phyloP scores from a whole-genome alignment of 2,797 vertebrate genomes.

The Helostoma temminkii region DNA sequence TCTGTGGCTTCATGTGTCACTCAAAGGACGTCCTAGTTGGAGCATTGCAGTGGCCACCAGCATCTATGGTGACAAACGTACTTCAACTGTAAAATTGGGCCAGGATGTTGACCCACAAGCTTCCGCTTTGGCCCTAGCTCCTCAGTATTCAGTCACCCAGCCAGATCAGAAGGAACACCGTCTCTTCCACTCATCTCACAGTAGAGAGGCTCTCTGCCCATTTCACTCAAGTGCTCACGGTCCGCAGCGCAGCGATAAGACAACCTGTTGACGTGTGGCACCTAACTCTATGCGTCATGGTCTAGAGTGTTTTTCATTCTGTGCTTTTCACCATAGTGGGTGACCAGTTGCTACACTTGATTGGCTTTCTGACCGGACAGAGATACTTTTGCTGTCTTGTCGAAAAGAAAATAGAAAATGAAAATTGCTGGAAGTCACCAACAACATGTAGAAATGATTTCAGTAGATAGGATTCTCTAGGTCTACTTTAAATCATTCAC shows the following conservation, averaged over 20 bases:
- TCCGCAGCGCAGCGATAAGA: constrained; percentile 71
- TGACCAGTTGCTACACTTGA: constrained; percentile 73
- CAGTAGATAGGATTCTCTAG: constrained; percentile 21
- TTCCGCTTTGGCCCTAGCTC: constrained; percentile 49
- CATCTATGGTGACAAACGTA: constrained; percentile 60
- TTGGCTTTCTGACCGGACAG: constrained; percentile 70
- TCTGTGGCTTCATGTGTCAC: constrained; percentile 70
- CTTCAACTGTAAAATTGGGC: constrained; percentile 84
- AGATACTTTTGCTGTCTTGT: constrained; percentile 64
- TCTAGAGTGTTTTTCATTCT: constrained; percentile 79
- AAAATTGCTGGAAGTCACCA: constrained; percentile 59
- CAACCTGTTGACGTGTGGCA: constrained; percentile 79
- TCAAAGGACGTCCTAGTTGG: constrained; percentile 68
- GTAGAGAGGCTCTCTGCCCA: constrained; percentile 68
- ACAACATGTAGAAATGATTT: constrained; percentile 37
- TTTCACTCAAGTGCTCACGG: constrained; percentile 77
- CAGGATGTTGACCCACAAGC: constrained; percentile 73
- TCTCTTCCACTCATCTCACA: constrained; percentile 76
- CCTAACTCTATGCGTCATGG: constrained; percentile 77
- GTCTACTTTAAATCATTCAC: constrained; percentile 38
- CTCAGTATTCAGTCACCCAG: constrained; percentile 74
- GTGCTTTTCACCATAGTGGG: constrained; percentile 67
- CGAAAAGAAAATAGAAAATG: constrained; percentile 57
- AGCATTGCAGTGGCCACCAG: constrained; percentile 54
- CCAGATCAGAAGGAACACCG: constrained; percentile 72